Conservation (phyloP, 2,113 vertebrate genomes). For the Melanotaenia duboulayi region DNA sequence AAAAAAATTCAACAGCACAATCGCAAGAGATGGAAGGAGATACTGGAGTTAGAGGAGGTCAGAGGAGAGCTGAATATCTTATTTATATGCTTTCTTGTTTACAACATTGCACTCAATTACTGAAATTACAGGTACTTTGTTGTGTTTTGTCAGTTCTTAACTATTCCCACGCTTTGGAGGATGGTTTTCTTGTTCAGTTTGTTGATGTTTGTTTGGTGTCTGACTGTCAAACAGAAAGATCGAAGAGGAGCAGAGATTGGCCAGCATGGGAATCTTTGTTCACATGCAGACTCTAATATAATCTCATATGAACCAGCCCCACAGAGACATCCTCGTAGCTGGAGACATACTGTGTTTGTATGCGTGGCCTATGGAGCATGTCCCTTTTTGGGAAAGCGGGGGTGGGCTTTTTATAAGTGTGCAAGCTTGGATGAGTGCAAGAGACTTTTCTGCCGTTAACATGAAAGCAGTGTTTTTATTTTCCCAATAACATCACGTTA, state of each 20-base stretch:
- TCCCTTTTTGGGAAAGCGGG: constrained; percentile 15
- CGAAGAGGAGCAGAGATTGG: background rate
- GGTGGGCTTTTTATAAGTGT: background rate
- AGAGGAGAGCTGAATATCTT: background rate
- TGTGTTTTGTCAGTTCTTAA: background rate
- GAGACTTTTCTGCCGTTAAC: background rate
- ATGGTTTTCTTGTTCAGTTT: background rate
- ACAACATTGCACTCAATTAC: background rate
- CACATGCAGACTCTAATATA: constrained; percentile 16
- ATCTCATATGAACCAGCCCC: constrained; percentile 17
- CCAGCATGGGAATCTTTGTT: constrained; percentile 2
- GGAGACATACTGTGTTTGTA: constrained; percentile 18
- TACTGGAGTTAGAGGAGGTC: background rate
- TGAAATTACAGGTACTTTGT: background rate
- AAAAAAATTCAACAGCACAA: background rate
- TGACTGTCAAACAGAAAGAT: background rate
- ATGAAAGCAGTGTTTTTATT: constrained; percentile 13
- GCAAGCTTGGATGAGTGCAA: background rate
- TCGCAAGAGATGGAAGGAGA: background rate
- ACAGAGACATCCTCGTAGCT: constrained; percentile 9
- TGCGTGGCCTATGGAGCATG: background rate
- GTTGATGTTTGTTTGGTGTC: background rate
- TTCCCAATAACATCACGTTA: constrained; percentile 38
- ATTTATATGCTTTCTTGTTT: background rate
- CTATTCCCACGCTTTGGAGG: background rate